phyloP scores from a whole-genome alignment of 2,888 invertebrate genomes.

The Zhuqinia jingwanae region DNA sequence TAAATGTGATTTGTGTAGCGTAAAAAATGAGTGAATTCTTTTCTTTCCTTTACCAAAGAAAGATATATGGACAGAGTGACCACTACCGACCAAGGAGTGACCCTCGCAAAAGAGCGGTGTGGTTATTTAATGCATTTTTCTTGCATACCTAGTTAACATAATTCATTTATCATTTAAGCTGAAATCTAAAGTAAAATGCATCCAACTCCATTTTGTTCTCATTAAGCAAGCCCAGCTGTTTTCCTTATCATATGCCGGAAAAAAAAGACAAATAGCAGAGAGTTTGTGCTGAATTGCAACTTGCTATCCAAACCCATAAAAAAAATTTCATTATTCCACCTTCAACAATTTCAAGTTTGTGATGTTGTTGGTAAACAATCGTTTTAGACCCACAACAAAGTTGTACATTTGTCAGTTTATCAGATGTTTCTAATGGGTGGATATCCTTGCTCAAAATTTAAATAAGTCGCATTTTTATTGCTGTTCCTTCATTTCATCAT shows the following conservation, averaged over 20 bases:
- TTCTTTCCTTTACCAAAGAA: background rate
- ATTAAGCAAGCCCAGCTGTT: constrained; percentile 10
- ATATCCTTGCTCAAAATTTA: constrained; percentile 19
- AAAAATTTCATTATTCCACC: constrained; percentile 39
- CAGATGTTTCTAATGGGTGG: constrained; percentile 18
- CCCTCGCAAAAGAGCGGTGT: constrained; percentile 25
- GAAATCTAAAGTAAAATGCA: background rate
- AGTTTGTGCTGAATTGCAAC: background rate
- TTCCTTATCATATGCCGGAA: background rate
- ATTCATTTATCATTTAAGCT: constrained; percentile 19
- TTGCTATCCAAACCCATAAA: constrained; percentile 38
- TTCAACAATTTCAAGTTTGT: background rate
- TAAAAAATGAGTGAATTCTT: constrained; percentile 48
- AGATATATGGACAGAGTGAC: background rate
- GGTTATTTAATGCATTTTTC: constrained; percentile 8
- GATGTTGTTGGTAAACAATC: no score
- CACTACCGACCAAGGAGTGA: background rate
- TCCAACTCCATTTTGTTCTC: background rate
- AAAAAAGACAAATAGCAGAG: constrained; percentile 8
- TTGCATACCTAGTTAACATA: constrained; percentile 7
- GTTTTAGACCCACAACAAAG: constrained; percentile 48
- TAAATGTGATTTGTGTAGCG: constrained; percentile 20
- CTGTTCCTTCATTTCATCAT: background rate
- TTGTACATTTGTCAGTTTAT: background rate
- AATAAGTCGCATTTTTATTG: constrained; percentile 16